These are phyloP conservation scores for Lathronympha strigana DNA, from an alignment of 2,888 invertebrate genomes.

Conservation along the genomic window DNA sequence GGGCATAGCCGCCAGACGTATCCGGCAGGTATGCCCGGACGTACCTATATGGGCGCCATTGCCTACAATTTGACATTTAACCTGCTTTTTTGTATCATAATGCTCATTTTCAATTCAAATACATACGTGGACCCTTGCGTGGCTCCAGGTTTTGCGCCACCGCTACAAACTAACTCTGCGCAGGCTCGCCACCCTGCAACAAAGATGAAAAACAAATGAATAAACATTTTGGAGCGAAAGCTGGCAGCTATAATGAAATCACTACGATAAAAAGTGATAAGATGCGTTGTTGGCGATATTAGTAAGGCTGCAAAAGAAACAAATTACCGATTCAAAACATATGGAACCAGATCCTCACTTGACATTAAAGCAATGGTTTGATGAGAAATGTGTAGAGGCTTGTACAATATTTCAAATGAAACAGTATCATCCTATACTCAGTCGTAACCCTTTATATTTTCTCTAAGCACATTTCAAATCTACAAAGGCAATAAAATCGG, in stretches of 20 bases:
- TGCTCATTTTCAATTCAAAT: neutral
- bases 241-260: no score
- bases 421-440: neutral
- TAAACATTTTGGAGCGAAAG: neutral
- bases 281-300: no score
- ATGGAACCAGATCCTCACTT: neutral
- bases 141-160: conserved; percentile 78
- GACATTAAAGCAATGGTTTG: neutral
- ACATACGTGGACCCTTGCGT: conserved; percentile 69
- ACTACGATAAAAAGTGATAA: no score
- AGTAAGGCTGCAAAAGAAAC: no score
- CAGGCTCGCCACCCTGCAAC: conserved; percentile 76
- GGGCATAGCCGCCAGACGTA: no score
- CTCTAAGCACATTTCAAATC: neutral
- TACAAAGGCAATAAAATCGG: neutral
- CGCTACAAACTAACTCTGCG: conserved; percentile 62
- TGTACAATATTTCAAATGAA: neutral
- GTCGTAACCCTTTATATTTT: neutral
- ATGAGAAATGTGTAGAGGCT: no score
- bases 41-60: no score
- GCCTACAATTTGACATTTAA: no score
- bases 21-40: no score
- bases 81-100: no score
- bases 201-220: conserved; percentile 46
- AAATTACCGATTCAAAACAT: no score